A percentile compares a stretch with the other conserved stretches of the same genome.
phyloP scores from a whole-genome alignment of 1,140 invertebrate species.

The Thalassaphorura encarpata region DNA sequence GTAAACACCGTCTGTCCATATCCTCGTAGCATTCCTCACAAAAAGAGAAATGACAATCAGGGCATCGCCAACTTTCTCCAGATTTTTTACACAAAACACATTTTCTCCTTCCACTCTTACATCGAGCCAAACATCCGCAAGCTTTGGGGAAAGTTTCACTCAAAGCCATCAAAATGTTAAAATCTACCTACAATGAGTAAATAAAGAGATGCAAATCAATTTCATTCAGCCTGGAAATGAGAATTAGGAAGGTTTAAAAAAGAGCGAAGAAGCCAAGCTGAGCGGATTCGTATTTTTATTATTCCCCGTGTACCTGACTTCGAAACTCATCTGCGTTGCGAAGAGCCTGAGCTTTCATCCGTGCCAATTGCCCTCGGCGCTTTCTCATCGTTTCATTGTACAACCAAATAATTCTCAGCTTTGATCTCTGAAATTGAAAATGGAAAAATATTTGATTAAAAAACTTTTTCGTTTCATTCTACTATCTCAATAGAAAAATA shows the following conservation, averaged over 20 bases:
- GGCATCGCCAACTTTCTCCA: conserved; percentile 15
- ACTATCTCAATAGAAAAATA: not conserved
- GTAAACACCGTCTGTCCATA: conserved; percentile 15
- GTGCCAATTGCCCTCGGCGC: conserved; percentile 16
- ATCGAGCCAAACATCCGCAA: conserved; percentile 12
- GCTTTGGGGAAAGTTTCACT: conserved; percentile 16
- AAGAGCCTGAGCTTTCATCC: conserved; percentile 9
- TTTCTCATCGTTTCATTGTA: conserved; percentile 27
- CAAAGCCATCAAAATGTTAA: conserved; percentile 13
- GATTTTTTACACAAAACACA: conserved; percentile 25
- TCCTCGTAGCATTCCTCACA: conserved; percentile 25
- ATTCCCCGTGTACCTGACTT: conserved; percentile 6
- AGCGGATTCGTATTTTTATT: too few relatives aligned
- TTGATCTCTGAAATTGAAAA: conserved; percentile 19
- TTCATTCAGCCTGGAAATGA: too few relatives aligned
- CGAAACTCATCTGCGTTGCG: conserved; percentile 15
- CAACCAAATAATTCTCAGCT: conserved; percentile 23
- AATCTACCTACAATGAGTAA: conserved; percentile 12
- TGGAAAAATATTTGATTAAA: too few relatives aligned
- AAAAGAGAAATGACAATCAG: conserved; percentile 18
- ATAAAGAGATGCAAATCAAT: too few relatives aligned
- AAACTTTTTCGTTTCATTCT: not conserved
- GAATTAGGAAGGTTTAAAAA: too few relatives aligned
- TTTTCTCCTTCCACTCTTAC: conserved; percentile 20
- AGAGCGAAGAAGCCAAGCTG: too few relatives aligned